phyloP scores from a whole-genome alignment of 2,888 invertebrate genomes.

The Thymelicus sylvestris region DNA sequence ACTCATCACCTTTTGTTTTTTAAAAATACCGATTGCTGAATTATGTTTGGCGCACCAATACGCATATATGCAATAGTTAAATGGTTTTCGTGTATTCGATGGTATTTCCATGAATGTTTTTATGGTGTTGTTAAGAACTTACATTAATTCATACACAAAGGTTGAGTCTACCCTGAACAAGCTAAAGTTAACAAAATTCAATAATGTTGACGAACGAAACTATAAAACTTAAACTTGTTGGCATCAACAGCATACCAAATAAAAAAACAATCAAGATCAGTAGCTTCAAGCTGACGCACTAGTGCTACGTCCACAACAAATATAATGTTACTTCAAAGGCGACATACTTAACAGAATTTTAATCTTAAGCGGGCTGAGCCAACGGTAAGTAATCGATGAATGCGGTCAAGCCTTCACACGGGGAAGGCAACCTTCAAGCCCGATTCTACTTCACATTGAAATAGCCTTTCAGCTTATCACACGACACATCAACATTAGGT shows the following conservation, averaged over 20 bases:
- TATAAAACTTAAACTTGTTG: neutral
- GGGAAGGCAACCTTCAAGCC: conserved; percentile 55
- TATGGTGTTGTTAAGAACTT: too few relatives aligned
- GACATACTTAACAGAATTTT: conserved; percentile 45
- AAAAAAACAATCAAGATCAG: neutral
- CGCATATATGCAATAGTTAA: neutral
- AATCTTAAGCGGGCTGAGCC: conserved; percentile 52
- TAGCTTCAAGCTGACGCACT: neutral
- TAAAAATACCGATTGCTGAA: conserved; percentile 29
- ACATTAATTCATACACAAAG: too few relatives aligned
- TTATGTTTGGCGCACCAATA: conserved; percentile 5
- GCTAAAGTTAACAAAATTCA: neutral
- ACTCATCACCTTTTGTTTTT: conserved; percentile 49
- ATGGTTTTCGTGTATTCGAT: neutral
- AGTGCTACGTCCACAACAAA: conserved; percentile 8
- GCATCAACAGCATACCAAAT: neutral
- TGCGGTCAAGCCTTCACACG: conserved; percentile 59
- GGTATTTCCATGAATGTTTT: neutral
- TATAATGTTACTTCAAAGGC: conserved; percentile 4
- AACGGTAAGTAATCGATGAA: conserved; percentile 63
- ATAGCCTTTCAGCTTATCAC: conserved; percentile 42
- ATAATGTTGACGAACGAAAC: neutral
- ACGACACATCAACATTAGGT: conserved; percentile 40
- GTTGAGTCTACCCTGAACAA: too few relatives aligned
- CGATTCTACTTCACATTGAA: conserved; percentile 42